These are phyloP conservation scores for Amblyopsis rosae DNA, from an alignment of 2,113 vertebrate species.

Conservation along the genomic window DNA sequence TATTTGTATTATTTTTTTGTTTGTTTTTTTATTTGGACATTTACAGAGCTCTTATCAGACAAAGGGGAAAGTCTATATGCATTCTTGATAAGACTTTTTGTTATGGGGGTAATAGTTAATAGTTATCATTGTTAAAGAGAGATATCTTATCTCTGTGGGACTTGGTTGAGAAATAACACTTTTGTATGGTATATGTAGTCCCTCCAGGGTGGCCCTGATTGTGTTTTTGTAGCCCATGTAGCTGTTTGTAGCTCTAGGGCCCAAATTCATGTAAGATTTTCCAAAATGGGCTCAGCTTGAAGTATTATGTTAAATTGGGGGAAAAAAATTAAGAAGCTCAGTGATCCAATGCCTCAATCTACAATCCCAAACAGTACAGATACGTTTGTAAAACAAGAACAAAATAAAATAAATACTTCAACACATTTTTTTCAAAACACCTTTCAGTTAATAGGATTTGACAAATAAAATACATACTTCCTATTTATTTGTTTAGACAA, in stretches of 20 bases:
- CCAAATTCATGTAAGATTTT: too few species aligned
- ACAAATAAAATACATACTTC: conserved; percentile 59
- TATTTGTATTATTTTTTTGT: too few species aligned
- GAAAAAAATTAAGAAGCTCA: not conserved
- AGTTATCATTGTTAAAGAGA: conserved; percentile 11
- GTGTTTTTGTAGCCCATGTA: not conserved
- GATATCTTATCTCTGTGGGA: conserved; percentile 46
- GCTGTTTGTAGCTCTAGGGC: not conserved
- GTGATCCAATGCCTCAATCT: conserved; percentile 37
- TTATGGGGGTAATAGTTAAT: conserved; percentile 5
- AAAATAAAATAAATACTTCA: conserved; percentile 68
- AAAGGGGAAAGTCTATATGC: conserved; percentile 47
- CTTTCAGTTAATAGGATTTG: conserved; percentile 46
- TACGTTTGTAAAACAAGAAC: conserved; percentile 43
- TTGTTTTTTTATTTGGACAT: too few species aligned
- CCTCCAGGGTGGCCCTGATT: not conserved
- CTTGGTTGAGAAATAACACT: not conserved
- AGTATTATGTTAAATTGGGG: not conserved
- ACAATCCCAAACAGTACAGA: conserved; percentile 33
- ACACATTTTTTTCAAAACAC: conserved; percentile 49
- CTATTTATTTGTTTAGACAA: conserved; percentile 44
- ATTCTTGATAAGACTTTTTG: conserved; percentile 44
- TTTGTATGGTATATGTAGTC: not conserved
- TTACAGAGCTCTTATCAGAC: conserved; percentile 15
- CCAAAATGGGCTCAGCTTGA: conserved; percentile 8